phyloP scores from a whole-genome alignment of 2,113 vertebrate genomes.

The Sinocyclocheilus maitianheensis region DNA sequence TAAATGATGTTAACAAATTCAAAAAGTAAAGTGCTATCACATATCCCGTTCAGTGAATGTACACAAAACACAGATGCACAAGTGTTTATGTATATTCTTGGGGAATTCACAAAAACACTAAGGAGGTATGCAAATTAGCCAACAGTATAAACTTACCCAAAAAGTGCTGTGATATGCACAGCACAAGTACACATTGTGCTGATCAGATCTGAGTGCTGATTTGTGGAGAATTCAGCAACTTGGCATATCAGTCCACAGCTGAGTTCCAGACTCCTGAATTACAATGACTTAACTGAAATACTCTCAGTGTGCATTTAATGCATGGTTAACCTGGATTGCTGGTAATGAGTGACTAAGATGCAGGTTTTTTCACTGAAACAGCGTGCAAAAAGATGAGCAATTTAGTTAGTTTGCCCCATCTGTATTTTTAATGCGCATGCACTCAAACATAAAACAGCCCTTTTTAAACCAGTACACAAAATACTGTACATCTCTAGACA shows the following conservation, averaged over 20 bases:
- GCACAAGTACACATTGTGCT: too few relatives aligned
- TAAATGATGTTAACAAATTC: not conserved
- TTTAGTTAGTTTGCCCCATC: not conserved
- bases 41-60: not conserved
- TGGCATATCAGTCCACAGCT: not conserved
- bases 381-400: not conserved
- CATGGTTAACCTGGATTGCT: not conserved
- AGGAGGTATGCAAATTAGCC: not conserved
- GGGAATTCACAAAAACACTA: not conserved
- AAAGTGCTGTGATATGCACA: too few relatives aligned
- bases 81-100: not conserved
- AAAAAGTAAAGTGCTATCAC: not conserved
- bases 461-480: not conserved
- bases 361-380: not conserved
- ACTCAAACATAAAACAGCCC: not conserved
- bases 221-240: not conserved
- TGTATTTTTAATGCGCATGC: not conserved
- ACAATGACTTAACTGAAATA: not conserved
- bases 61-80: not conserved
- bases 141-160: not conserved
- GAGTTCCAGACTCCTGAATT: not conserved
- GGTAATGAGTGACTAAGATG: not conserved
- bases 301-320: not conserved
- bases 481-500: not conserved
- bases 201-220: too few relatives aligned